Conservation (phyloP, 2,797 vertebrate genomes). For the Liparis tanakae region DNA sequence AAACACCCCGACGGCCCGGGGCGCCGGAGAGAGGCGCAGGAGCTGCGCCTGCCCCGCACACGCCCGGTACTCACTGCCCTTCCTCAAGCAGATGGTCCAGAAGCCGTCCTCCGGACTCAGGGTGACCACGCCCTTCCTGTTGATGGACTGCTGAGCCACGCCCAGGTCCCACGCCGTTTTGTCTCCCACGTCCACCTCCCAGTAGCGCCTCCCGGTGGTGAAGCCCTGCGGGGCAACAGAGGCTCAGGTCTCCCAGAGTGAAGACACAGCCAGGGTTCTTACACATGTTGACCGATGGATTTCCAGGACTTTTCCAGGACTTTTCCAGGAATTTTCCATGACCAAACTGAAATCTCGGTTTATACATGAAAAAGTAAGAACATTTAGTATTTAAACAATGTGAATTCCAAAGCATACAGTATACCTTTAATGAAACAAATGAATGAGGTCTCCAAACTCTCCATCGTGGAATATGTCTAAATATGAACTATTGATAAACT, state of each 20-base stretch:
- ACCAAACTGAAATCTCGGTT: no score
- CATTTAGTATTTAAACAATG: no score
- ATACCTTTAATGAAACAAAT: no score
- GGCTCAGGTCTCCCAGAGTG: background rate
- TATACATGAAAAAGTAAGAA: no score
- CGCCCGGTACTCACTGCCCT: constrained; percentile 72
- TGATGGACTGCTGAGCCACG: constrained; percentile 75
- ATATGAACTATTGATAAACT: no score
- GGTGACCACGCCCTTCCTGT: constrained; percentile 79
- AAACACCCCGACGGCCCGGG: constrained; percentile 69
- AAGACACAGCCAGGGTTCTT: background rate
- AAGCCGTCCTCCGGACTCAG: constrained; percentile 78
- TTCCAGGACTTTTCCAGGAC: no score
- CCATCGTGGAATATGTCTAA: no score
- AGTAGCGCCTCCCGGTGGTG: constrained; percentile 81
- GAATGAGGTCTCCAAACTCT: no score
- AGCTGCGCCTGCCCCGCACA: constrained; percentile 69
- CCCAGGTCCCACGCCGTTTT: constrained; percentile 87
- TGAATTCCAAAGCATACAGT: no score
- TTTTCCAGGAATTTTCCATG: no score
- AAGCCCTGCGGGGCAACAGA: constrained; percentile 72
- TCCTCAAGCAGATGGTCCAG: constrained; percentile 78
- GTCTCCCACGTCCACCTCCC: constrained; percentile 83
- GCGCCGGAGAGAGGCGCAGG: constrained; percentile 59
- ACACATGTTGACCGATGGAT: no score